phyloP scores from a whole-genome alignment of 2,113 vertebrate genomes.

The Hyla sarda region DNA sequence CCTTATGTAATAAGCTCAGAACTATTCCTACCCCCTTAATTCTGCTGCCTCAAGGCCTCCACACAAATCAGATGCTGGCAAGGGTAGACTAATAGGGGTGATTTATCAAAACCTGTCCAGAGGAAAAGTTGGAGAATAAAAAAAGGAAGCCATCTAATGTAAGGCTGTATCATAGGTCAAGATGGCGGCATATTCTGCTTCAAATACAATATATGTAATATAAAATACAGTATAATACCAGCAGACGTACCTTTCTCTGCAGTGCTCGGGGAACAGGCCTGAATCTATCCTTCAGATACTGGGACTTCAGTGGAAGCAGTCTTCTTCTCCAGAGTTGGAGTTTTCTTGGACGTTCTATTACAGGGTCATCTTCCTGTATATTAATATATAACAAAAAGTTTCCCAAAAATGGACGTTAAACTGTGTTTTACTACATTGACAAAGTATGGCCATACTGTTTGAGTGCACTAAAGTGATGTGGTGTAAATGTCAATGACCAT shows the following conservation, averaged over 20 bases:
- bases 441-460: neutral
- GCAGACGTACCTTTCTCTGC: slow-evolving; percentile 41
- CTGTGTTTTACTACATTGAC: neutral
- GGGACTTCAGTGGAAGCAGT: slow-evolving; percentile 49
- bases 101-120: too few species aligned
- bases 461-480: neutral
- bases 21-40: too few species aligned
- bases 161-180: too few species aligned
- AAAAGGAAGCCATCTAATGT: too few species aligned
- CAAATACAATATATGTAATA: too few species aligned
- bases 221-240: too few species aligned
- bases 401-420: neutral
- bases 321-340: slow-evolving; percentile 48
- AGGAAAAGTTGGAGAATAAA: too few species aligned
- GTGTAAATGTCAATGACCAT: neutral
- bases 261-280: slow-evolving; percentile 33
- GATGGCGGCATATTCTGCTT: too few species aligned
- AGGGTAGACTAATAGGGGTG: too few species aligned
- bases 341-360: slow-evolving; percentile 22
- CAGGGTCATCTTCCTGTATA: neutral
- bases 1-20: too few species aligned
- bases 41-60: too few species aligned
- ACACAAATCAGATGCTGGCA: too few species aligned
- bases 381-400: neutral
- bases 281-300: slow-evolving; percentile 38